Base-by-base conservation (phyloP, 2,888 invertebrate genomes). In the Agonopterix heracliana region DNA sequence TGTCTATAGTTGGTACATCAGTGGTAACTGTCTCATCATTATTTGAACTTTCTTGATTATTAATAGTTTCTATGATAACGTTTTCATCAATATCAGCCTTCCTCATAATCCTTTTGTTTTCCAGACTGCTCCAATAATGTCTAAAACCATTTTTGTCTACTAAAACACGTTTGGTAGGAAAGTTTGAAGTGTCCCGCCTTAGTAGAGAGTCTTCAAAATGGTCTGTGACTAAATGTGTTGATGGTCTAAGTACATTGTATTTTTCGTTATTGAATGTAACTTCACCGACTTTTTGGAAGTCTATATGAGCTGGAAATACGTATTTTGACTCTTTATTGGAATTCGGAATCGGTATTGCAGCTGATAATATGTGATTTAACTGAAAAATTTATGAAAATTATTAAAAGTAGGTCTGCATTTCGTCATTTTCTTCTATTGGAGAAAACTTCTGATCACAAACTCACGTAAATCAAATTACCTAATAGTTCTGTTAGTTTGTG, bases 71-170 rank as follows among this genome's bases (percentile, higher is more conserved):
- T 9, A n/a, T 3, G n/a, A 38, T 9, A 26, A 9, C 38, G 9
- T 38, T 38, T 9, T 17, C 44, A 44, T 10, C 10, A 38, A n/a
- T 38, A n/a, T 63, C 61, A 41, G 67, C 53, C 54, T 73, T 77
- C 48, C 74, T 64, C 7, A 69, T 57, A 53, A 55, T 63, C 26
- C 17, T 5, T 36, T 8, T 45, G 9, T 8, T 61, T 42, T 67
- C 60, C 17, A 78, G 60, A 1, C 69, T 67, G 45, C 56, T 62
- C 86, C 86, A 86, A 26, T 54, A 61, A 60, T 85, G 85, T 51
- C 80, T 63, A 1, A 81, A 68, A 0, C 84, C 81, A 50, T 81
- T 77, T 5, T 64, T 57, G 46, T 84, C 84, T 1, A 83, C 47
- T 48, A 75, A 78, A 9, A 81, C 35, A 50, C 66, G 66, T 14